Base-by-base conservation (phyloP, 2,113 vertebrate species). In the Leucoraja erinaceus region DNA sequence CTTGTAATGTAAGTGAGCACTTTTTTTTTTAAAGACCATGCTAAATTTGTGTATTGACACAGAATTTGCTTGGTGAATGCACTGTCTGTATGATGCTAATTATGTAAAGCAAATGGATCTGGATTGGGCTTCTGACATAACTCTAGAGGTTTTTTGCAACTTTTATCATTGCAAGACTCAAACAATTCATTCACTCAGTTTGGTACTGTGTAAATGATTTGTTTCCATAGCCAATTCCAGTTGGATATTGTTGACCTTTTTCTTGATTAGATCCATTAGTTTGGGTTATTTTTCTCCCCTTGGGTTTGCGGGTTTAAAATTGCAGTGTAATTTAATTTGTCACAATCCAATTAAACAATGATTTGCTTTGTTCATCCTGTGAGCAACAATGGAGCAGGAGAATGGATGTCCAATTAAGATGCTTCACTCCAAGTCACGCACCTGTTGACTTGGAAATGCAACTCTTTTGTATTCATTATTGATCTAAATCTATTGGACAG, bases 61-160 rank as follows among this genome's bases (percentile, higher is more conserved):
- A 91, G 84, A 88, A 33, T 70, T 91, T 91, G 90, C 90, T 91
- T 72, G 28, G 66, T 91, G 68, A 91, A 72, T 91, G 90, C 66
- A 91, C 8, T 72, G 68, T 33, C 90, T 91, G 90, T 31, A 91
- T 54, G 70, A 47, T 91, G 90, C 38, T 72, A 54, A 74, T 91
- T 91, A 72, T 20, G 12, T 91, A 72, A 91, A 91, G 90, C 68
- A 91, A 91, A 72, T 47, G 38, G 38, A 28, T 72, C 38, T 68
- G 70, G 20, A 91, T 47, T 91, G 18, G 20, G 38, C 72, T 91
- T 81, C 5, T 10, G 8, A 25, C 9, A 59, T 3, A 14, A 31
- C 75, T n/a, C n/a, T 31, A 18, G 33, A 74, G 38, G 66, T 1
- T n/a, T 22, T 47, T 90, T 47, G 0, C 0, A 22, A 70, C 10